Evolutionary conservation across 1,140 invertebrate genomes (phyloP).

Genomic region (Calosoma granatense): DNA sequence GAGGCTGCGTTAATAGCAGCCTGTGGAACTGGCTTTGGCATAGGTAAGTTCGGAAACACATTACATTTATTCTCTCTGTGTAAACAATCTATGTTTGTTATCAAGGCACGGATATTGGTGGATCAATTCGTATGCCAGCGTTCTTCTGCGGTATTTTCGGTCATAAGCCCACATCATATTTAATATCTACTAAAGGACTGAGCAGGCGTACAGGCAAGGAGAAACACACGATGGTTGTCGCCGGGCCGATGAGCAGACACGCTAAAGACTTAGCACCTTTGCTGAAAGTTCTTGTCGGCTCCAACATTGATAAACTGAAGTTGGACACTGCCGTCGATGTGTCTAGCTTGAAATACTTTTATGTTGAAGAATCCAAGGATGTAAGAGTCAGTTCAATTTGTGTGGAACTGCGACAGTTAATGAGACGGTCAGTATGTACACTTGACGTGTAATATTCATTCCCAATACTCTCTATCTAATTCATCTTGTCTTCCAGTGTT

Average conservation of each 20-base stretch:
- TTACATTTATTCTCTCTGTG: no score
- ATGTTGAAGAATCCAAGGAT: slow-evolving; percentile 61
- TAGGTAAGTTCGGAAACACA: slow-evolving; percentile 62
- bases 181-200: slow-evolving; percentile 36
- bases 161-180: slow-evolving; percentile 73
- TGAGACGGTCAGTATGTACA: slow-evolving; percentile 37
- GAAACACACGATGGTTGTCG: slow-evolving; percentile 49
- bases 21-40: slow-evolving; percentile 72
- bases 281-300: slow-evolving; percentile 49
- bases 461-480: no score
- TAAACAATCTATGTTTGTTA: slow-evolving; percentile 10
- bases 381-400: slow-evolving; percentile 56
- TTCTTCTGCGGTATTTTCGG: slow-evolving; percentile 93
- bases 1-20: slow-evolving; percentile 63
- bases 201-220: slow-evolving; percentile 48
- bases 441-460: slow-evolving; percentile 16
- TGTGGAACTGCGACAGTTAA: slow-evolving; percentile 51
- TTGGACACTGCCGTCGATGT: slow-evolving; percentile 47
- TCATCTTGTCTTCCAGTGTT: slow-evolving; percentile 20
- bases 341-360: slow-evolving; percentile 63
- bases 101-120: slow-evolving; percentile 77
- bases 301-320: slow-evolving; percentile 36
- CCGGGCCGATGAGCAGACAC: slow-evolving; percentile 70
- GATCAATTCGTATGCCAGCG: slow-evolving; percentile 87
- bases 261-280: slow-evolving; percentile 64